A percentile compares a stretch with the other conserved stretches of the same genome.
Evolutionary conservation across 37 sponge, comb jelly and placozoan genomes (phyloP).

Genomic region (Geodia barretti): DNA sequence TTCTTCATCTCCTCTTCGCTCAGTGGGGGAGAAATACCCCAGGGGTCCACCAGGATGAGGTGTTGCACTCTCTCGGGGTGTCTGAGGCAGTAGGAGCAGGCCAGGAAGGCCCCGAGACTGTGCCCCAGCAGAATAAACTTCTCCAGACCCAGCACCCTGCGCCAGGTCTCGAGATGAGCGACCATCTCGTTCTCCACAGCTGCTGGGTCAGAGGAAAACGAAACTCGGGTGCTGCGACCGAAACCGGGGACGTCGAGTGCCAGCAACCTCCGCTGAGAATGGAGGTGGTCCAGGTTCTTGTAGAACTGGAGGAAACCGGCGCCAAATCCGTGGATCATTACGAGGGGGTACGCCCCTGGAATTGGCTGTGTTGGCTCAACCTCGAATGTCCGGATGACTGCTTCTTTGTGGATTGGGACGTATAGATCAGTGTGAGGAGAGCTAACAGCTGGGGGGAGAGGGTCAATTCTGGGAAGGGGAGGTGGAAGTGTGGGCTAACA

Average conservation of each 20-base stretch:
- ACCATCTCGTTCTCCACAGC: slow-evolving; percentile 53
- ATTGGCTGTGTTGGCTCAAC: slow-evolving; percentile 22
- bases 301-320: slow-evolving; percentile 72
- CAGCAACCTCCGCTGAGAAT: slow-evolving; percentile 24
- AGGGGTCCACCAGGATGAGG: slow-evolving; percentile 85
- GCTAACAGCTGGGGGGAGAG: background rate
- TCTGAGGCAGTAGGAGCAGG: slow-evolving; percentile 56
- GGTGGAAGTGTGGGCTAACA: too few relatives aligned
- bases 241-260: slow-evolving; percentile 67
- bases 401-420: slow-evolving; percentile 15
- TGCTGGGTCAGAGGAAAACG: slow-evolving; percentile 29
- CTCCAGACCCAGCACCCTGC: slow-evolving; percentile 64
- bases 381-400: slow-evolving; percentile 27
- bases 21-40: slow-evolving; percentile 62
- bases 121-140: slow-evolving; percentile 82
- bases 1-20: slow-evolving; percentile 12
- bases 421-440: background rate
- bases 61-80: slow-evolving; percentile 64
- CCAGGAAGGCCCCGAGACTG: slow-evolving; percentile 86
- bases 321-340: slow-evolving; percentile 88
- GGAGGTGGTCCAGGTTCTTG: slow-evolving; percentile 62
- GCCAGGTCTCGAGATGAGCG: slow-evolving; percentile 74
- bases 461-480: too few relatives aligned
- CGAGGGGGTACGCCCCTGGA: slow-evolving; percentile 36
- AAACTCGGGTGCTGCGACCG: slow-evolving; percentile 58